These are phyloP conservation scores for Ptilonorhynchus violaceus DNA, from an alignment of 2,113 vertebrate species.

Conservation along the genomic window DNA sequence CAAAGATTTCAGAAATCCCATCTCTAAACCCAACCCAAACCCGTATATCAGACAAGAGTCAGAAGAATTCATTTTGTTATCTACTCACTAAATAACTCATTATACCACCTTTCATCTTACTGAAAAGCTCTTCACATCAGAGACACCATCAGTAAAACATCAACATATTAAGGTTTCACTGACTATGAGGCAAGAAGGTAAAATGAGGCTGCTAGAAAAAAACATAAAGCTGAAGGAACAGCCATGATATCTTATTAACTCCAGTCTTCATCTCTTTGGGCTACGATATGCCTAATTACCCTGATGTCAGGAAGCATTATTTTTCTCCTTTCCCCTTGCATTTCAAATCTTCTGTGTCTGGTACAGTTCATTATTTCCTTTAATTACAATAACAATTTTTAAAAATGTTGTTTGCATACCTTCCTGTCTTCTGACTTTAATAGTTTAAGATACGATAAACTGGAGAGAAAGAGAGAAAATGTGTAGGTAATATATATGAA, in stretches of 20 bases:
- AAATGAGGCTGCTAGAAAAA: background rate
- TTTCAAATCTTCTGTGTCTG: background rate
- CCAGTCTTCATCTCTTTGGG: background rate
- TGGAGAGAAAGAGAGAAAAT: background rate
- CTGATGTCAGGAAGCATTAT: background rate
- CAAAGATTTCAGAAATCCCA: background rate
- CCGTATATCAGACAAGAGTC: background rate
- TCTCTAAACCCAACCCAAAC: background rate
- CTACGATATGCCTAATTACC: background rate
- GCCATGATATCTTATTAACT: background rate
- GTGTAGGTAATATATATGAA: background rate
- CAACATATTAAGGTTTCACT: background rate
- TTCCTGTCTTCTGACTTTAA: background rate
- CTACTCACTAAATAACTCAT: background rate
- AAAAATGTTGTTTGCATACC: background rate
- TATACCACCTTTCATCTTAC: background rate
- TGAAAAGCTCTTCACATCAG: background rate
- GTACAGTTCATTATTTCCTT: background rate
- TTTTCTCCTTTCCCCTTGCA: background rate
- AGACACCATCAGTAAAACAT: background rate
- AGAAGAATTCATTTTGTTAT: background rate
- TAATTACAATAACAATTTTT: background rate
- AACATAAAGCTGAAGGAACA: background rate
- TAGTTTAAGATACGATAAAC: background rate
- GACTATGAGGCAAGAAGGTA: background rate